Base-by-base conservation (phyloP, 2,797 vertebrate genomes). In the Scomberomorus guttatus region DNA sequence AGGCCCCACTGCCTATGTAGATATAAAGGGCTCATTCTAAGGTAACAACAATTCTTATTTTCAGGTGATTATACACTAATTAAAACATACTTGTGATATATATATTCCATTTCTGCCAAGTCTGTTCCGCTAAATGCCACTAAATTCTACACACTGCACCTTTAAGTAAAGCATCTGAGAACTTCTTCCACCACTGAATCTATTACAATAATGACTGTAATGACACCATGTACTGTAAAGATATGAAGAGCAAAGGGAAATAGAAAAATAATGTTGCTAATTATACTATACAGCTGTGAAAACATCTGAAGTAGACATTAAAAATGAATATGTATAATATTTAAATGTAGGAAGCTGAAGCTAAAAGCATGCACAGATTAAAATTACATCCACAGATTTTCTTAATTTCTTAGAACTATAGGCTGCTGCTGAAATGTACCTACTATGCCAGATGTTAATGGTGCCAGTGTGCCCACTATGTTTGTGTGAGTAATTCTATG, bases 191-290 rank as follows among this genome's bases (percentile, higher is more conserved):
- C 37, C 37, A 37, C 37, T 37, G 37, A 37, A 11, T 37, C 37
- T 37, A 37, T 37, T 37, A 60, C 22, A 62, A 42, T 59, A 32
- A n/a, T n/a, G 13, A 57, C 11, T 11, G 22, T n/a, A 42, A 71
- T 42, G 25, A 67, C 42, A 64, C 62, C 7, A 79, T n/a, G 42
- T 18, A 9, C 14, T 58, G 29, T 22, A 54, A 57, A 58, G 44
- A 77, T 17, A 69, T 51, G 17, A 68, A 60, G 27, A 70, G 72
- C 14, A 58, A 50, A 50, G 6, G 10, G 39, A 74, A 42, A 67
- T 3, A 72, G 13, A 70, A 63, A 77, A 25, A 54, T 25, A 24
- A 48, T 50, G 34, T 51, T 37, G 34, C 6, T 2, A 22, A 51
- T 12, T 25, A 25, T 18, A 44, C 12, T 37, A 18, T 44, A 1